Evolutionary conservation across 2,113 vertebrate species (phyloP), one percentile per base, ranked within the genome.

Genomic region (Etheostoma cragini): DNA sequence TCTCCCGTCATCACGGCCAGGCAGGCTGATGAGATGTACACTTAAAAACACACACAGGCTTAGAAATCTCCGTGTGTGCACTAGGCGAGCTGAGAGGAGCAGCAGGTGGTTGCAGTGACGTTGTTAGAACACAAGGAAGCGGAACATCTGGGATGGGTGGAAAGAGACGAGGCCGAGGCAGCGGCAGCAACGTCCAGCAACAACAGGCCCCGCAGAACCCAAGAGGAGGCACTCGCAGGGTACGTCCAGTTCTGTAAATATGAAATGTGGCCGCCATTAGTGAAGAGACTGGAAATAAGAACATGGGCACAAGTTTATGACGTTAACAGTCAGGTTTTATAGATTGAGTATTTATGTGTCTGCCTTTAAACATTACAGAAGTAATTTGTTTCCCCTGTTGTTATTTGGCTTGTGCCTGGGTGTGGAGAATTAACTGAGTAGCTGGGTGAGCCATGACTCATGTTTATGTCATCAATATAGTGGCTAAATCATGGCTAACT

Each of bases 161-260:
- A 45, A 93, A 47, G 82, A 92, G 91, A 91, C 88, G 93, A 83
- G 85, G 90, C n/a, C 77, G 92, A 61, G 88, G 88, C 14, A 77
- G 22, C 30, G 88, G 88, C 14, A 77, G 22, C 35, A 72, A 76
- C 13, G 71, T 11, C 11, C 87, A 89, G n/a, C 65, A 92, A 11
- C 88, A 83, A 53, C 88, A 88, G 65, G 73, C 66, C 1, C 12
- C 35, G 2, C 87, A 78, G 69, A 76, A 47, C 57, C 81, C 66
- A 2, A 82, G 81, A 72, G 35, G 84, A 71, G 70, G 64, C 50
- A 30, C 66, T 19, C 63, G 52, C 5, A 86, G 57, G 86, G 94
- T 94, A 62, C 82, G 87, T 69, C 49, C 22, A 53, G 13, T 11
- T 72, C 30, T 47, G 63, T 73, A 10, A 56, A 17, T 49, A 45